Conservation (phyloP, 2,113 vertebrate species). For the Thamnophis sirtalis region DNA sequence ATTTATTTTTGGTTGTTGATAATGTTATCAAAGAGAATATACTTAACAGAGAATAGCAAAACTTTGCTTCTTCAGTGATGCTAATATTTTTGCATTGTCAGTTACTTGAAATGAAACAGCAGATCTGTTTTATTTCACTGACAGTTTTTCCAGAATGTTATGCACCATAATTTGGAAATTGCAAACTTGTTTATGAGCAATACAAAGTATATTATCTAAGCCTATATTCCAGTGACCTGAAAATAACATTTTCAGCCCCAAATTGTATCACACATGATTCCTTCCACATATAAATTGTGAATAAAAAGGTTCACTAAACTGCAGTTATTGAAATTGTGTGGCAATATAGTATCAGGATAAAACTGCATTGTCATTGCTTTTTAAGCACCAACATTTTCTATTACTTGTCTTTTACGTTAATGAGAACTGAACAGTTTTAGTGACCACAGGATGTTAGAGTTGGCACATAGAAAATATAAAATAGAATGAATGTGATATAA, state of each 20-base stretch:
- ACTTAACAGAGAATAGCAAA: background rate
- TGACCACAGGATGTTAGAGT: background rate
- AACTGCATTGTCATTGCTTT: background rate
- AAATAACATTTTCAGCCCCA: background rate
- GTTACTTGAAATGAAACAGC: background rate
- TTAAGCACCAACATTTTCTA: background rate
- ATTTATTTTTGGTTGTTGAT: background rate
- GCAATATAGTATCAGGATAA: background rate
- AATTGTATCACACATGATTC: background rate
- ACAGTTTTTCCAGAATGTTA: background rate
- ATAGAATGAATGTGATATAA: background rate
- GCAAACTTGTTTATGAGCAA: background rate
- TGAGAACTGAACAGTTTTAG: background rate
- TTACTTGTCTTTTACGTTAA: background rate
- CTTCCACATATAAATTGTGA: background rate
- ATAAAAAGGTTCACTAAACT: background rate
- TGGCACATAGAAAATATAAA: background rate
- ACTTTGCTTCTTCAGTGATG: background rate
- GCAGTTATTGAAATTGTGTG: background rate
- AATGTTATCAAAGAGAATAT: background rate
- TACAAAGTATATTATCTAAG: background rate
- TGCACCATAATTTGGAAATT: background rate
- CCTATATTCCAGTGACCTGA: background rate
- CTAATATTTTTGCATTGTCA: background rate
- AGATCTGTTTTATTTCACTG: background rate